Conservation (phyloP, 1,140 invertebrate species). For the Eupristina koningsbergeri region DNA sequence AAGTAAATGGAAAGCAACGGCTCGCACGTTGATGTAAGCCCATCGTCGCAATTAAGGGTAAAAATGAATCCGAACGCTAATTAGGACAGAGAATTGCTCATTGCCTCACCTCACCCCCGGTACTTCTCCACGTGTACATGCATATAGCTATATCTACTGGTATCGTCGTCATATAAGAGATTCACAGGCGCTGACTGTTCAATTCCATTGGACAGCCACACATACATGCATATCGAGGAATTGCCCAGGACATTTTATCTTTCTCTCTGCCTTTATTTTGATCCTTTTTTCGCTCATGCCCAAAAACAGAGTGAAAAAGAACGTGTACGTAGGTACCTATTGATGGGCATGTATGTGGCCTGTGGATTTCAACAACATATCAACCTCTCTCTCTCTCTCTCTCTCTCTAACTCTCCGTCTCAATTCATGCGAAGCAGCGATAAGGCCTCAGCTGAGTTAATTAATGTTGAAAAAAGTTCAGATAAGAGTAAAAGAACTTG, state of each 20-base stretch:
- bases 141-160: neutral
- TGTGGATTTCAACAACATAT: constrained; percentile 23
- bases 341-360: neutral
- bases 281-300: neutral
- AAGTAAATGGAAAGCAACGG: neutral
- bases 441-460: constrained; percentile 59
- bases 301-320: constrained; percentile 2
- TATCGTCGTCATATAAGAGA: constrained; percentile 21
- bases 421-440: constrained; percentile 50
- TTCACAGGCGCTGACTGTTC: constrained; percentile 11
- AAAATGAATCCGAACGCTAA: constrained; percentile 46
- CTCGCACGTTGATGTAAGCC: neutral
- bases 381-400: constrained; percentile 37
- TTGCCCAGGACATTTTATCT: neutral
- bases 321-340: neutral
- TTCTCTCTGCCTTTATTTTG: neutral
- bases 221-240: neutral
- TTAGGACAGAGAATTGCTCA: constrained; percentile 36
- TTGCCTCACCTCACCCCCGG: no score
- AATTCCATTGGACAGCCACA: neutral
- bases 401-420: constrained; percentile 36
- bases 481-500: constrained; percentile 55
- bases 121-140: no score
- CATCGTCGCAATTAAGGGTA: constrained; percentile 42
- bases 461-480: constrained; percentile 60